Conservation (phyloP, 64 coral and sea anemone species). For the Montipora efflorescens region DNA sequence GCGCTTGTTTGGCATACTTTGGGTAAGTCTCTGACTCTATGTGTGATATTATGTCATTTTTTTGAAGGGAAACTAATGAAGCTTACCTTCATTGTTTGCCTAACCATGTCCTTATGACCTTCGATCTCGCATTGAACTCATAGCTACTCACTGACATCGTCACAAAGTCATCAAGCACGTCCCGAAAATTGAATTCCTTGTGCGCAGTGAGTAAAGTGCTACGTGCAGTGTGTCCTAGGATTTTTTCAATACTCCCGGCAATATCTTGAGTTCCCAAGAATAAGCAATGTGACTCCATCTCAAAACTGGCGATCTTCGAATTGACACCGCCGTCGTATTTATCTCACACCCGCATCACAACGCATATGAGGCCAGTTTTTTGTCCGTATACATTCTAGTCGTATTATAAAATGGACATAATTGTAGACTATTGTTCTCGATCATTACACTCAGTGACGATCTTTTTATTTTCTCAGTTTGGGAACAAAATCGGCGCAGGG, state of each 20-base stretch:
- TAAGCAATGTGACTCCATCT: too few relatives aligned
- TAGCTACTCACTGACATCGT: too few relatives aligned
- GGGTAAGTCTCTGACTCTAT: neutral
- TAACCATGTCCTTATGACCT: too few relatives aligned
- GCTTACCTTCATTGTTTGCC: too few relatives aligned
- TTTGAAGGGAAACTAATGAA: neutral
- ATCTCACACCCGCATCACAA: neutral
- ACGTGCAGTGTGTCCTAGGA: neutral
- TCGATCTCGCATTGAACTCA: too few relatives aligned
- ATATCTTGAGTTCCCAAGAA: neutral
- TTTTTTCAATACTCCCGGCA: neutral
- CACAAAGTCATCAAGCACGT: too few relatives aligned
- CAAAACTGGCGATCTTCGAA: too few relatives aligned
- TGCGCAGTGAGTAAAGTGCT: neutral
- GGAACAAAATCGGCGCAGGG: too few relatives aligned
- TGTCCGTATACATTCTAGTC: neutral
- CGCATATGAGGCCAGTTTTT: neutral
- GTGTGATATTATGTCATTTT: neutral
- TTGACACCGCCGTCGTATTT: neutral
- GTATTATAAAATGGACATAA: neutral
- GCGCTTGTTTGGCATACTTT: neutral
- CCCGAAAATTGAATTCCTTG: neutral
- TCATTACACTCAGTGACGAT: neutral
- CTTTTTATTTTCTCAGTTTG: too few relatives aligned
- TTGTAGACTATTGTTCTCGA: too few relatives aligned